These are phyloP conservation scores for Arothron firmamentum DNA, from an alignment of 2,113 vertebrate genomes.

Conservation along the genomic window DNA sequence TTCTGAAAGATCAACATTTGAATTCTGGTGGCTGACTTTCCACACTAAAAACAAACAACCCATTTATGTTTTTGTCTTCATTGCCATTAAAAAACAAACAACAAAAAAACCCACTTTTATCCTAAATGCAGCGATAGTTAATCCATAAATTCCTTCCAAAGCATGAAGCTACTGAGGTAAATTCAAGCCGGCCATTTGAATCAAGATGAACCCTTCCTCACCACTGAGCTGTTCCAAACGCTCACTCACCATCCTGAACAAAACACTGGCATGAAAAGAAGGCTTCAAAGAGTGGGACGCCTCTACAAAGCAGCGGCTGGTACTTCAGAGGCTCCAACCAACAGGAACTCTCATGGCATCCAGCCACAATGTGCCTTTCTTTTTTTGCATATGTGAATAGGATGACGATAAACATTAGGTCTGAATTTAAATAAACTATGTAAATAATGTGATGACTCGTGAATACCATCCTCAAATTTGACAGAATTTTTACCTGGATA, in stretches of 20 bases:
- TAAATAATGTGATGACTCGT: too few relatives aligned
- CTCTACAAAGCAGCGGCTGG: slow-evolving; percentile 41
- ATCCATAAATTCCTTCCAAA: slow-evolving; percentile 7
- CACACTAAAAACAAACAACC: not conserved
- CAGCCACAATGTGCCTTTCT: slow-evolving; percentile 21
- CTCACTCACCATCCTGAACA: slow-evolving; percentile 21
- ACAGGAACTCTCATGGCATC: slow-evolving; percentile 33
- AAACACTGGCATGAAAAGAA: slow-evolving; percentile 34
- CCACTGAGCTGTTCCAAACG: slow-evolving; percentile 5
- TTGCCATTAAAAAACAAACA: slow-evolving; percentile 18
- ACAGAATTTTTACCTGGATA: too few relatives aligned
- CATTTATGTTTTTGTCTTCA: too few relatives aligned
- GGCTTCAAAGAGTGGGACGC: slow-evolving; percentile 47
- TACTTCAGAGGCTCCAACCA: slow-evolving; percentile 51
- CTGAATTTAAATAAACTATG: too few relatives aligned
- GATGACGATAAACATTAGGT: not conserved
- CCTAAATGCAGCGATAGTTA: too few relatives aligned
- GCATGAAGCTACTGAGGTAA: slow-evolving; percentile 2
- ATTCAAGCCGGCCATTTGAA: slow-evolving; percentile 11
- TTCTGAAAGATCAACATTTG: not conserved
- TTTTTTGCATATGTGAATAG: slow-evolving; percentile 20
- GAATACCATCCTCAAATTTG: too few relatives aligned
- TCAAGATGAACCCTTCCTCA: slow-evolving; percentile 26
- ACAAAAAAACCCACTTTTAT: slow-evolving; percentile 1
- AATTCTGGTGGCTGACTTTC: not conserved